Evolutionary conservation across 2,888 invertebrate genomes (phyloP), one percentile per base, ranked within the genome.

Genomic region (Aporophyla nigra): DNA sequence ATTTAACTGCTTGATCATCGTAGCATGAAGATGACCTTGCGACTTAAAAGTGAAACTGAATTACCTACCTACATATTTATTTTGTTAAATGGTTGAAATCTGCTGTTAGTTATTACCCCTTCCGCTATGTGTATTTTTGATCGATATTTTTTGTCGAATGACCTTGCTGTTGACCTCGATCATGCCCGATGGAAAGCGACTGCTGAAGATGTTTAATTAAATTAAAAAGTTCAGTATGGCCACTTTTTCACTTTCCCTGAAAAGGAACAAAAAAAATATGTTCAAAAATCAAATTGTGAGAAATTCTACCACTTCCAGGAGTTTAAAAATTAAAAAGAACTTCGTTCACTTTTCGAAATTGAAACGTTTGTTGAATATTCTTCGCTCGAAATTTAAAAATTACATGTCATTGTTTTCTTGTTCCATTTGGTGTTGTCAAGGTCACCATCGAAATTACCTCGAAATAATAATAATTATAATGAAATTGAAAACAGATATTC

Each of bases 1-100:
- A 82, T 66, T 82, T 78, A 79, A 80, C 80, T 74, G 74, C 71
- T 71, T 58, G 85, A 69, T 71, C 82, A 84, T 69, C 70, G 85
- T 71, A 65, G 84, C 82, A 80, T 82, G 85, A 80, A 82, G 67
- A 75, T 68, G 75, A 75, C 84, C 84, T 84, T 82, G 74, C 21
- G 14, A 46, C 53, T 59, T 53, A 75, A 82, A 84, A 67, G 53
- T 19, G 70, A 80, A 80, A 83, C 51, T 79, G 40, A 56, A 59
- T 72, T 72, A 70, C n/a, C 33, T 62, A 27, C n/a, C 27, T 24
- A 43, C 40, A 24, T 66, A 71, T n/a, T n/a, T 33, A 33, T 80
- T 65, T 80, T 73, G 56, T 51, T 63, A 5, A 54, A 58, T 19
- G 51, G 49, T 61, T 69, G 14, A 58, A 69, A 79, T 54, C 19